phyloP scores from a whole-genome alignment of 2,797 vertebrate genomes.

The Sebastes variabilis region DNA sequence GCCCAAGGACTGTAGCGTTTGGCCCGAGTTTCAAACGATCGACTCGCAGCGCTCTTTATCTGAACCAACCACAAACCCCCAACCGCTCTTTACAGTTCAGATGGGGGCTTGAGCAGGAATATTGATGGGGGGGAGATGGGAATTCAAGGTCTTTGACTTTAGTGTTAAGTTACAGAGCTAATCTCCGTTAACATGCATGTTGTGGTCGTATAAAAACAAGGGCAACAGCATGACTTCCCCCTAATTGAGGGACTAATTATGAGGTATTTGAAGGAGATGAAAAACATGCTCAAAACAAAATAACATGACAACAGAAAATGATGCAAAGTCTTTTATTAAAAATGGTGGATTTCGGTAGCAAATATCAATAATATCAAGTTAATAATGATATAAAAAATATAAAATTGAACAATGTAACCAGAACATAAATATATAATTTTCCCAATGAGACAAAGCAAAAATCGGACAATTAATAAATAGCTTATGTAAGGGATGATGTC shows the following conservation, averaged over 20 bases:
- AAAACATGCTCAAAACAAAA: constrained; percentile 33
- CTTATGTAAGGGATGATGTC: neutral
- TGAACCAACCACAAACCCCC: constrained; percentile 68
- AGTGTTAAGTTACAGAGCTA: constrained; percentile 57
- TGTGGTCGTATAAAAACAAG: constrained; percentile 58
- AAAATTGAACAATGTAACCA: neutral
- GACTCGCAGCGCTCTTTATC: constrained; percentile 64
- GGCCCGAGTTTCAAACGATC: constrained; percentile 66
- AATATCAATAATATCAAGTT: constrained; percentile 2
- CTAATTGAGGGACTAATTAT: constrained; percentile 58
- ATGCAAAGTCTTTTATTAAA: constrained; percentile 69
- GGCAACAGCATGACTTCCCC: constrained; percentile 25
- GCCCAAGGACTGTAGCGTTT: constrained; percentile 62
- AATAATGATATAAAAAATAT: constrained; percentile 1
- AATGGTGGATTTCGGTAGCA: constrained; percentile 15
- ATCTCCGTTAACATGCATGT: constrained; percentile 61
- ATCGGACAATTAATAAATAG: constrained; percentile 55
- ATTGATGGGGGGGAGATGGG: constrained; percentile 46
- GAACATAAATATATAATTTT: neutral
- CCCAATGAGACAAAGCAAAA: constrained; percentile 8
- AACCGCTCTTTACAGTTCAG: constrained; percentile 60
- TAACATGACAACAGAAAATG: constrained; percentile 48
- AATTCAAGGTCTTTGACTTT: constrained; percentile 69
- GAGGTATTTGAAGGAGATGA: constrained; percentile 48
- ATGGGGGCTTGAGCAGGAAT: constrained; percentile 43